phyloP scores from a whole-genome alignment of 1,140 invertebrate species.

The Drosophila watanabei region DNA sequence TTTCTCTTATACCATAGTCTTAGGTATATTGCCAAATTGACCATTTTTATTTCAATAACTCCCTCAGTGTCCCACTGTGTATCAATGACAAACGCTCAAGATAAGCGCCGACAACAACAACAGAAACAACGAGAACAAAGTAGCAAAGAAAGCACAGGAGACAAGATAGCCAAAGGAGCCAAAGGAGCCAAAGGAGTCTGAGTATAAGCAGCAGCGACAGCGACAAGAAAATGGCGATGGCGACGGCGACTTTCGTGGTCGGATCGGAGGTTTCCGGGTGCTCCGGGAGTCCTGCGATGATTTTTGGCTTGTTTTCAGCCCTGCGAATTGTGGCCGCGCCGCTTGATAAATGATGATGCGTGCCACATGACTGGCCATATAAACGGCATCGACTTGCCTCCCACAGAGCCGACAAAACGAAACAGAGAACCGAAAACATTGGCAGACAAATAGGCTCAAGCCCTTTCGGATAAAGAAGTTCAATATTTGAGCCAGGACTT shows the following conservation, averaged over 20 bases:
- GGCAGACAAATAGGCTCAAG: constrained; percentile 36
- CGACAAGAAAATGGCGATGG: constrained; percentile 22
- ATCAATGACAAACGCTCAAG: constrained; percentile 39
- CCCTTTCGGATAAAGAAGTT: constrained; percentile 20
- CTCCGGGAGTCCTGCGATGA: constrained; percentile 5
- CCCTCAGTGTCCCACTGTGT: constrained; percentile 17
- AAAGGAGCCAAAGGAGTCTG: background rate
- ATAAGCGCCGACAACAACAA: constrained; percentile 45
- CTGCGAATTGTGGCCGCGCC: constrained; percentile 36
- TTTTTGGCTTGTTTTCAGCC: constrained; percentile 59
- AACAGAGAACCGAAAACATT: constrained; percentile 10
- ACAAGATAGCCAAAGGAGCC: constrained; percentile 7
- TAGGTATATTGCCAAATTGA: background rate
- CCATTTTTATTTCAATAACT: background rate
- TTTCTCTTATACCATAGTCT: too few species aligned
- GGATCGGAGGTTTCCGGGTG: constrained; percentile 1
- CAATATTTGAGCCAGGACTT: constrained; percentile 22
- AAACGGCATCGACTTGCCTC: constrained; percentile 40
- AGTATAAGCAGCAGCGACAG: constrained; percentile 6
- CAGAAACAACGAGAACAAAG: constrained; percentile 20
- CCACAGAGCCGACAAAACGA: background rate
- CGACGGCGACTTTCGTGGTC: constrained; percentile 15
- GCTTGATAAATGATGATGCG: constrained; percentile 79
- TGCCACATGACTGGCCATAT: constrained; percentile 74
- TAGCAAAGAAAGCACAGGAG: constrained; percentile 32